These are phyloP conservation scores for Mantis religiosa DNA, from an alignment of 2,888 invertebrate species.

Conservation along the genomic window DNA sequence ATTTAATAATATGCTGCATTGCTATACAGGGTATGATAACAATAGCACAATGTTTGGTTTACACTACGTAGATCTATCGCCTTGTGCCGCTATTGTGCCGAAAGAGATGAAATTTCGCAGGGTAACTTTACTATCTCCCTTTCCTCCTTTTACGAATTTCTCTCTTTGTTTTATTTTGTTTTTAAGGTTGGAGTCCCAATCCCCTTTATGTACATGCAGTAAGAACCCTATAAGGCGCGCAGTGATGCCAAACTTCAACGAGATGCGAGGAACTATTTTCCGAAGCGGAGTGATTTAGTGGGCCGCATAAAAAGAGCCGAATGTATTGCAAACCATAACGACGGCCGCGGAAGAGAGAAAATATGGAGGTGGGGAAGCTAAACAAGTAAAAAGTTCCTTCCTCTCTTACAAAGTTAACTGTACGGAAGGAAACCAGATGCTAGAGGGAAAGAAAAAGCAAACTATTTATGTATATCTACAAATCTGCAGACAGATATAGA, in stretches of 20 bases:
- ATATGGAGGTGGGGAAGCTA: not conserved
- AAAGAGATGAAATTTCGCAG: not conserved
- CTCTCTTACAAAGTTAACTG: not conserved
- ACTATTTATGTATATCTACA: not conserved
- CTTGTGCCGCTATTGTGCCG: not conserved
- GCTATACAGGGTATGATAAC: too few species aligned
- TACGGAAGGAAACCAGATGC: not conserved
- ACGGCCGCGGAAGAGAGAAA: not conserved
- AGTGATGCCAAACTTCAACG: slow-evolving; percentile 21
- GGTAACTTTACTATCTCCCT: slow-evolving; percentile 5
- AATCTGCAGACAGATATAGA: not conserved
- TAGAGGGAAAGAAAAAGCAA: not conserved
- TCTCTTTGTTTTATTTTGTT: slow-evolving; percentile 13
- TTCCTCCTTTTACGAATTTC: not conserved
- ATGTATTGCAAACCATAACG: not conserved
- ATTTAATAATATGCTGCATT: too few species aligned
- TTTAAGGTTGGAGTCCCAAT: slow-evolving; percentile 12
- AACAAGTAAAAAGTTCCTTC: not conserved
- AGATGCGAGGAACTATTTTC: slow-evolving; percentile 20
- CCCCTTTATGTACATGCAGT: slow-evolving; percentile 6
- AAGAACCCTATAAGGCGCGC: not conserved
- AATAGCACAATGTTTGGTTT: not conserved
- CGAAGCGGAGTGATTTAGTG: slow-evolving; percentile 15
- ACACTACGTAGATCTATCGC: not conserved
- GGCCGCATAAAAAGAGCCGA: slow-evolving; percentile 8